Evolutionary conservation across 1,140 invertebrate genomes (phyloP).

Genomic region (Bombyx mandarina): DNA sequence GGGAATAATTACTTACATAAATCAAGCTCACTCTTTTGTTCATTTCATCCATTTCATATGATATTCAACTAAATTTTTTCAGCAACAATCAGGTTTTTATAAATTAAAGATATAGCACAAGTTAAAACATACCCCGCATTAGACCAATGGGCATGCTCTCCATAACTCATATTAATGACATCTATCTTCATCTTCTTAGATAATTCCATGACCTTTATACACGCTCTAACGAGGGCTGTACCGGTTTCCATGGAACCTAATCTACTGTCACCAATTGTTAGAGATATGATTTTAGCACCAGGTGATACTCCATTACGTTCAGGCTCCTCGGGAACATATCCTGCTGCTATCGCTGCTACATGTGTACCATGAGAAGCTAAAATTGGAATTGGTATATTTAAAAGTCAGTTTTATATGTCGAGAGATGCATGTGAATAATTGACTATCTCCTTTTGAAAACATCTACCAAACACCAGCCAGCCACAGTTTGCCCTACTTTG

Average conservation of each 20-base stretch:
- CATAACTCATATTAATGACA: conserved; percentile 98
- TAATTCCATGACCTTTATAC: conserved; percentile 88
- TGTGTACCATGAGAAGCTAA: conserved; percentile 95
- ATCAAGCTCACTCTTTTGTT: too few relatives aligned
- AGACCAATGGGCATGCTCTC: conserved; percentile 93
- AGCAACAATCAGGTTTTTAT: too few relatives aligned
- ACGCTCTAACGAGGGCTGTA: conserved; percentile 89
- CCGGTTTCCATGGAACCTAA: conserved; percentile 97
- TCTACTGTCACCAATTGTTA: conserved; percentile 92
- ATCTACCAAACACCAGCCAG: too few relatives aligned
- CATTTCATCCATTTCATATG: too few relatives aligned
- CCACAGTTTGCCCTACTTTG: too few relatives aligned
- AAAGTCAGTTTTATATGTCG: too few relatives aligned
- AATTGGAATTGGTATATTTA: conserved; percentile 8
- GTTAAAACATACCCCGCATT: conserved; percentile 82
- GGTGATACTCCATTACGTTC: conserved; percentile 96
- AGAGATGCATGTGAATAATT: too few relatives aligned
- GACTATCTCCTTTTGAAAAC: too few relatives aligned
- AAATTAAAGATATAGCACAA: too few relatives aligned
- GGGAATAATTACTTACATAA: too few relatives aligned
- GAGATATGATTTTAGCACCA: conserved; percentile 94
- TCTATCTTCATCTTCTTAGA: conserved; percentile 77
- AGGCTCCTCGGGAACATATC: conserved; percentile 90
- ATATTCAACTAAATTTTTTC: too few relatives aligned
- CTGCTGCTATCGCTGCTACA: conserved; percentile 95